phyloP scores from a whole-genome alignment of 2,113 vertebrate species.

The Atlantisia rogersi region DNA sequence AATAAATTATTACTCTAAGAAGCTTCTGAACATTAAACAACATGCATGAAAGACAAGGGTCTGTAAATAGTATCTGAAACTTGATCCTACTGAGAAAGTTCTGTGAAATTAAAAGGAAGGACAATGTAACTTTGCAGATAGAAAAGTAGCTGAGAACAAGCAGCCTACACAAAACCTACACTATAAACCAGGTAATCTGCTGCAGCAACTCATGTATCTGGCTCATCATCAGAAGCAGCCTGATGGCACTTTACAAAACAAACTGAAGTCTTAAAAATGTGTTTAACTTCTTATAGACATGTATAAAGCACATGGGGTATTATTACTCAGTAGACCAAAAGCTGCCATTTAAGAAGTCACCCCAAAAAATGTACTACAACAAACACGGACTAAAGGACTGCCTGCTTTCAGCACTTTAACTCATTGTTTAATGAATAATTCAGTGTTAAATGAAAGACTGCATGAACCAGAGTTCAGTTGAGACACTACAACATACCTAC shows the following conservation, averaged over 20 bases:
- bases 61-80: neutral
- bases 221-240: neutral
- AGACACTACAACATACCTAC: neutral
- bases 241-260: neutral
- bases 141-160: neutral
- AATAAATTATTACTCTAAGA: neutral
- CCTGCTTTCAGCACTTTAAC: slow-evolving; percentile 4
- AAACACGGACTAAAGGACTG: neutral
- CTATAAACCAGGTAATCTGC: neutral
- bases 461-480: neutral
- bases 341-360: neutral
- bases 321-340: neutral
- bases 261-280: neutral
- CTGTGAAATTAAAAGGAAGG: neutral
- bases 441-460: neutral
- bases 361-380: neutral
- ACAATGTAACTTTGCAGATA: neutral
- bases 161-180: neutral
- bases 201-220: neutral
- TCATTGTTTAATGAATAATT: slow-evolving; percentile 24
- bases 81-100: neutral
- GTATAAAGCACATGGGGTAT: neutral
- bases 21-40: neutral
- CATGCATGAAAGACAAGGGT: neutral
- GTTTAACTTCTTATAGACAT: neutral